Evolutionary conservation across 2,888 invertebrate species (phyloP).

Genomic region (Cordilura impudica): DNA sequence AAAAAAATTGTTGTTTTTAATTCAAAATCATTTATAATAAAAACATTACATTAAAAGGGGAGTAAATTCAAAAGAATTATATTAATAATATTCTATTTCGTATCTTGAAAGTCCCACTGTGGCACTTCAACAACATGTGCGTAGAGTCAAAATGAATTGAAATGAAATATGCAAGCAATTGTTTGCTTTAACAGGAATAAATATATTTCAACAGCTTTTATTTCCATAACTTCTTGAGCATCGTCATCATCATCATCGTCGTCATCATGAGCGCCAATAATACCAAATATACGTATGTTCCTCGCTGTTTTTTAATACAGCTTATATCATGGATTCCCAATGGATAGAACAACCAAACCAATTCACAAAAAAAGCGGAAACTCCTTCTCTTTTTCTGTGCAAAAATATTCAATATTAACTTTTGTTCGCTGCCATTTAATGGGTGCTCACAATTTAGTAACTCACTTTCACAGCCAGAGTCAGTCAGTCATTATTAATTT

Average conservation of each 20-base stretch:
- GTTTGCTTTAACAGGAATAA: constrained; percentile 16
- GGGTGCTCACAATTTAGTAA: neutral
- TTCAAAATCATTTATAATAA: too few relatives aligned
- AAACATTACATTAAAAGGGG: too few relatives aligned
- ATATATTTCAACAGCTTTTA: constrained; percentile 28
- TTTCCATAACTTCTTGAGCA: constrained; percentile 12
- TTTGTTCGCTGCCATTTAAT: constrained; percentile 17
- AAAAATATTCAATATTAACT: neutral
- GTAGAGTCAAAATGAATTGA: neutral
- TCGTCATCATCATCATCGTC: neutral
- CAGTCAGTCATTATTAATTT: neutral
- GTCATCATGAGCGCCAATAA: neutral
- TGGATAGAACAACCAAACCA: neutral
- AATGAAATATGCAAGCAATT: constrained; percentile 31
- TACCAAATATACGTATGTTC: neutral
- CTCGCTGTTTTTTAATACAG: too few relatives aligned
- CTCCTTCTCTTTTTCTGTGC: neutral
- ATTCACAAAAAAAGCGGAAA: neutral
- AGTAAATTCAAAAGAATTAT: too few relatives aligned
- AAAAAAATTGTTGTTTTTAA: too few relatives aligned
- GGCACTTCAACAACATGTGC: neutral
- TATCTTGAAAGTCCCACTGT: constrained; percentile 33
- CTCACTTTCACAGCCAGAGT: neutral
- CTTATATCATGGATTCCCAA: neutral
- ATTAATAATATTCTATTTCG: too few relatives aligned